Base-by-base conservation (phyloP, 2,888 invertebrate species). In the Coenonympha arcania region DNA sequence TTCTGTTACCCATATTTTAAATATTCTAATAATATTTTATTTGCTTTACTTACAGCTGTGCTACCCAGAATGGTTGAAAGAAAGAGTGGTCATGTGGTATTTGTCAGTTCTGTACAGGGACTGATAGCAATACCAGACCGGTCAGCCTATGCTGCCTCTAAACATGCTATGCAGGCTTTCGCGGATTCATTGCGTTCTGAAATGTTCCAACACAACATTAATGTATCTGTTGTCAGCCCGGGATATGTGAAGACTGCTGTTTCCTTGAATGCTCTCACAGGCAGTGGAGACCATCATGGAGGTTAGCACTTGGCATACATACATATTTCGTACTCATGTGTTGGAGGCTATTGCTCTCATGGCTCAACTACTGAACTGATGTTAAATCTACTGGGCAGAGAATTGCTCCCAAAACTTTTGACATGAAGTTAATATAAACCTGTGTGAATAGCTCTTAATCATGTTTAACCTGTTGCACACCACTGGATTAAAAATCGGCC, bases 111-210 rank as follows among this genome's bases (percentile, higher is more conserved):
- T 60, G 89, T 99, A 0, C 98, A 99, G 83, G 98, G 98, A 11
- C 91, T 93, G 67, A 90, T 99, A 57, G 93, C 95, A 2, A 89
- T 98, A 65, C 98, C 99, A 2, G 91, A 92, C 58, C 90, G 95
- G 49, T 93, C 95, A 30, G 92, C 95, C 0, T 96, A 98, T 86
- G 90, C 93, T 46, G 96, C 98, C 13, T 95, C 97, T 0, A 98
- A 98, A 76, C 97, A 98, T 87, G 98, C 98, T 0, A 65, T 96
- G 48, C 95, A 98, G 86, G 98, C 97, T 9, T 98, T 97, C 85
- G 93, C 93, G 57, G 99, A 99, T 78, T 90, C 92, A 26, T 83
- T 98, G 34, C 88, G 98, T 62, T 93, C 96, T 19, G 99, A 99
- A 89, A 88, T 97, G 58, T 82, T 90, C 33, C 87, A 89, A 50